Evolutionary conservation across 2,888 invertebrate species (phyloP), one percentile per base, ranked within the genome.

Genomic region (Stenolophus ochropezus): DNA sequence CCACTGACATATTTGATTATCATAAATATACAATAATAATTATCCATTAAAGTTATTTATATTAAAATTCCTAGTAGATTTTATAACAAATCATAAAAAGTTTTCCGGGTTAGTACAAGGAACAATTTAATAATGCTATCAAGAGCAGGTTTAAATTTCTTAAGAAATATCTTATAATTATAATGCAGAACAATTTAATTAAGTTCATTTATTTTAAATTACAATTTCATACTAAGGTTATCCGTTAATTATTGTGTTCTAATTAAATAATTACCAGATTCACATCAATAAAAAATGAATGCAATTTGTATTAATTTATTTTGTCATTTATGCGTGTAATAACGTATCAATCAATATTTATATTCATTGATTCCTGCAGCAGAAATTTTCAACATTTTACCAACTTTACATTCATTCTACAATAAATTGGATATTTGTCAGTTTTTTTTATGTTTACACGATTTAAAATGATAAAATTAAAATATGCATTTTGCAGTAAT

Each of bases 21-120:
- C 56, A 56, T 56, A 56, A 56, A 56, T 56, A 56, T 56, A 56
- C 56, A 21, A 20, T 56, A 21, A 56, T 56, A 1, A 56, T 56
- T 56, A 20, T 56, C 20, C 20, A 56, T 56, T 20, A 56, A 53
- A 20, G 1, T 56, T 56, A 56, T 56, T 56, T 56, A 56, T 56
- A 56, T 20, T 20, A 20, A 18, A 21, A 20, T 56, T 56, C 56
- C 3, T 20, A 8, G 56, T 56, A 56, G 20, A 20, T 20, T 8
- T 20, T 56, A 56, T 53, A 56, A 21, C 18, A 56, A 3, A 21
- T 8, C 20, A 56, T 56, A 56, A 56, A 56, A 56, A 56, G 11
- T 20, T 56, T 56, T 21, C 56, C 56, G 20, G 56, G 11, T 56
- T 18, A 20, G 56, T 18, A 56, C 11, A 56, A 56, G 21, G 33